These are phyloP conservation scores for Prochilodus magdalenae DNA, from an alignment of 2,113 vertebrate species.

Conservation along the genomic window DNA sequence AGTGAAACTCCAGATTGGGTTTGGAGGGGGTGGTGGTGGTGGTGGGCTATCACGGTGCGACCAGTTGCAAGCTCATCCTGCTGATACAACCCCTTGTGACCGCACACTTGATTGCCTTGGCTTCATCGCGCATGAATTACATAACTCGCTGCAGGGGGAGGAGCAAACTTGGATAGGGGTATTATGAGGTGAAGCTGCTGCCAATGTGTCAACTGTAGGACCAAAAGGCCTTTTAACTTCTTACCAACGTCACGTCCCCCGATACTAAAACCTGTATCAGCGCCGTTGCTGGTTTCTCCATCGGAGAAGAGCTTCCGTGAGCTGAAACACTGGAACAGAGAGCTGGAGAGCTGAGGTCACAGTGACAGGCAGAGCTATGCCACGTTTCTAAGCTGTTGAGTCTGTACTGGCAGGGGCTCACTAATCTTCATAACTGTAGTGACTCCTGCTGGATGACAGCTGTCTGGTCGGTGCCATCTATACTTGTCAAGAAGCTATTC, in stretches of 20 bases:
- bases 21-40: background rate
- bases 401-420: background rate
- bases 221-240: too few species aligned
- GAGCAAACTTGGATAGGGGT: background rate
- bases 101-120: conserved; percentile 10
- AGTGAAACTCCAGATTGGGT: conserved; percentile 34
- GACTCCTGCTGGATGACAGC: background rate
- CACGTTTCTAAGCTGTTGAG: background rate
- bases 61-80: conserved; percentile 19
- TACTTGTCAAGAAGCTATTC: background rate
- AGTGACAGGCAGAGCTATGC: background rate
- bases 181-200: background rate
- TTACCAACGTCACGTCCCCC: too few species aligned
- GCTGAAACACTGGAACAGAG: background rate
- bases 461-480: background rate
- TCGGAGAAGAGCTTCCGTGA: background rate
- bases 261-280: too few species aligned
- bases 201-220: too few species aligned
- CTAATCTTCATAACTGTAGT: background rate
- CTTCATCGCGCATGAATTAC: conserved; percentile 43
- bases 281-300: background rate
- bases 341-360: background rate
- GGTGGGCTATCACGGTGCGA: background rate
- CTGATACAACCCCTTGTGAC: background rate
- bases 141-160: conserved; percentile 6